Evolutionary conservation across 2,113 vertebrate genomes (phyloP).

Genomic region (Naja naja): DNA sequence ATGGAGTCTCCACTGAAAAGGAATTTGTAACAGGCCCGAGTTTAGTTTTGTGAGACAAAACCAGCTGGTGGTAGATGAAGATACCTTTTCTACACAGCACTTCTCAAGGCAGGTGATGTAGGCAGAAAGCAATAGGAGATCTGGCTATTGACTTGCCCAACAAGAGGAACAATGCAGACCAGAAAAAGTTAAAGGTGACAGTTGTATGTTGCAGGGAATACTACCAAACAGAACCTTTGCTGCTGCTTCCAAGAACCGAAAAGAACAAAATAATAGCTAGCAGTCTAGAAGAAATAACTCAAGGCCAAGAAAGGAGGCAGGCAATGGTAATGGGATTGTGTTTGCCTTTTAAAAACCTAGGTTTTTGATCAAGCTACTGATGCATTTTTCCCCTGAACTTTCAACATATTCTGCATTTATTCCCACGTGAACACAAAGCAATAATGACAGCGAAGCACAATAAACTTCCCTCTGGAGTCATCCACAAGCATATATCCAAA

Average conservation of each 20-base stretch:
- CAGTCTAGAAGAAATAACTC: neutral
- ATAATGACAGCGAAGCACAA: neutral
- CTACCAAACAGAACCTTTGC: neutral
- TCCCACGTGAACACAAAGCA: neutral
- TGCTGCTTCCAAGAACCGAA: neutral
- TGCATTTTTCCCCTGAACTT: neutral
- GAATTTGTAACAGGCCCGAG: neutral
- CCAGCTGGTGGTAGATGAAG: neutral
- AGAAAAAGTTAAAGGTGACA: neutral
- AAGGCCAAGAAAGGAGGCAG: neutral
- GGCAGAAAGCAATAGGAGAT: neutral
- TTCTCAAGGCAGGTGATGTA: neutral
- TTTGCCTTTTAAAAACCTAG: neutral
- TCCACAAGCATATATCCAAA: neutral
- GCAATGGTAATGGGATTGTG: neutral
- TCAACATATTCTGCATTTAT: neutral
- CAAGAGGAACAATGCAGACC: neutral
- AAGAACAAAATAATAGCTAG: neutral
- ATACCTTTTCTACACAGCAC: neutral
- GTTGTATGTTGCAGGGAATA: neutral
- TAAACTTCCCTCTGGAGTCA: neutral
- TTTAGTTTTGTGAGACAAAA: neutral
- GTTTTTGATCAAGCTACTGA: neutral
- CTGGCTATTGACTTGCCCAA: neutral
- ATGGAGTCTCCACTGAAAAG: neutral